Base-by-base conservation (phyloP, 2,888 invertebrate genomes). In the Caenorhabditis zanzibari region DNA sequence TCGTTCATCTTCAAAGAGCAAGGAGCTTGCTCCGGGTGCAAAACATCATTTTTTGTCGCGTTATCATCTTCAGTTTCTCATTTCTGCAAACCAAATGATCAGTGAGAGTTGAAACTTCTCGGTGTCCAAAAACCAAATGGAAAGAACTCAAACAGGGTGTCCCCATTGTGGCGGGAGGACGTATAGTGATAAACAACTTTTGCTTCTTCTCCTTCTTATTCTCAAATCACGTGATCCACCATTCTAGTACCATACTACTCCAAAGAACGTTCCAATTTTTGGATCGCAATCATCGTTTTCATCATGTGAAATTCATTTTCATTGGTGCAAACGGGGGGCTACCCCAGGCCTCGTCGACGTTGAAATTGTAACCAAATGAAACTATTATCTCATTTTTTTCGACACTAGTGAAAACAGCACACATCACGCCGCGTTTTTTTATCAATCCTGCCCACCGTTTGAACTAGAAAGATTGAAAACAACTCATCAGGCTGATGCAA, bases 191-290 rank as follows among this genome's bases (percentile, higher is more conserved):
- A 77, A 63, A 69, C 75, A 75, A 75, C 54, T 76, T 56, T 58
- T 74, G 41, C 66, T 63, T 75, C 49, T 49, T 26, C 47, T 47
- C n/a, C 16, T 44, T 44, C n/a, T 9, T n/a, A 52, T 44, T 44
- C n/a, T 9, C 24, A 52, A 71, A 77, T 79, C 79, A 71, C 79
- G 79, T 79, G 79, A 79, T 79, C 71, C 63, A 24, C 44, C 41
- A 47, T 72, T 44, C 69, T 61, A 59, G 64, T 49, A 68, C 59
- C 52, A 56, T 66, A 41, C 58, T 69, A 38, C 69, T 63, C 61
- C 77, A 77, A 71, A 77, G 77, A 77, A 77, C 77, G 54, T 32
- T 35, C 28, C 61, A 71, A 54, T 28, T 54, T n/a, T 54, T 32
- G 58, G 54, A 22, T 32, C 47, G 75, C 47, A 66, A 26, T 47